A percentile compares a stretch with the other conserved stretches of the same genome.
Conservation (phyloP, 2,113 vertebrate species). For the Pontoporia blainvillei region DNA sequence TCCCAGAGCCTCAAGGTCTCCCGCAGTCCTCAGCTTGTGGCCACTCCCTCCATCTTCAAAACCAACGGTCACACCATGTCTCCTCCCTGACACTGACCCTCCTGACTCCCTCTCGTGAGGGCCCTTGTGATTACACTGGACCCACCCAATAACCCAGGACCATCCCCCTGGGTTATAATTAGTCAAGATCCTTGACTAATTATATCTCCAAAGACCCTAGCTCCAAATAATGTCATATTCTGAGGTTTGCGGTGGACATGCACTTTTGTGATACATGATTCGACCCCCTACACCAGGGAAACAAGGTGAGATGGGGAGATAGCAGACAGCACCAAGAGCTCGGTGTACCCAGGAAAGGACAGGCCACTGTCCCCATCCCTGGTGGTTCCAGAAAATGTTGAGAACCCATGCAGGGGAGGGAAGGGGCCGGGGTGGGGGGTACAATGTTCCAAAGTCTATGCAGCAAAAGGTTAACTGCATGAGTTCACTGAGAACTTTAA, state of each 20-base stretch:
- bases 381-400: background rate
- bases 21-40: background rate
- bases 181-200: background rate
- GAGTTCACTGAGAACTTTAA: background rate
- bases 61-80: rapidly evolving
- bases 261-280: rapidly evolving
- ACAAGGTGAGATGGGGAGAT: background rate
- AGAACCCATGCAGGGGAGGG: rapidly evolving
- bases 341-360: background rate
- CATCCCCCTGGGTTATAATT: background rate
- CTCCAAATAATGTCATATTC: background rate
- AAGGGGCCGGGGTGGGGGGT: rapidly evolving
- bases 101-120: rapidly evolving
- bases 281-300: background rate
- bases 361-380: background rate
- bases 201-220: background rate
- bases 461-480: rapidly evolving
- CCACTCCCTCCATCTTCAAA: background rate
- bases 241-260: background rate
- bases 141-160: background rate
- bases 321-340: background rate
- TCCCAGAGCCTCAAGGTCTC: rapidly evolving
- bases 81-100: background rate
- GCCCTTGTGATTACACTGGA: background rate
- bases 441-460: rapidly evolving